Evolutionary conservation across 53 echinoderm and acorn worm species (phyloP), one percentile per base, ranked within the genome.

Genomic region (Luidia sarsii): DNA sequence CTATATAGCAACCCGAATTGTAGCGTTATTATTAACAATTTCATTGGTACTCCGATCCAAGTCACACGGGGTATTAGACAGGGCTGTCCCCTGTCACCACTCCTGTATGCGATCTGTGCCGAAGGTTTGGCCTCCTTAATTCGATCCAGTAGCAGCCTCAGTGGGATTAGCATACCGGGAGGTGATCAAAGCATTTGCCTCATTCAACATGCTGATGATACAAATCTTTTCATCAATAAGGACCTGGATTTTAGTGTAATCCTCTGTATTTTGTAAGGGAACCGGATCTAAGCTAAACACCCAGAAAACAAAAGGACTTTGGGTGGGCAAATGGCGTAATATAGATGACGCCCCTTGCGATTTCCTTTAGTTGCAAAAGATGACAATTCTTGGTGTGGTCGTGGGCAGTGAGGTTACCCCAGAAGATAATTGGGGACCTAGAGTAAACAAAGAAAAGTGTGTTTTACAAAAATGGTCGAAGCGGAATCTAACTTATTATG

Each of bases 51-150:
- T 22, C 69, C 69, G 3, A 30, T 69, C 27, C 49, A 7, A 32
- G 48, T 69, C 5, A 69, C 50, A 2, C 22, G 69, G 28, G 70
- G 52, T 5, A 70, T 70, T 20, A 49, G 52, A 70, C 70, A 51
- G 28, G 70, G 70, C 1, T 70, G 70, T 33, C 70, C 64, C 0
- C 22, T 70, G 33, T 70, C 70, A 6, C 50, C 70, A 0, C 33
- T 70, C 13, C 33, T 70, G 52, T 70, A 51, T 21, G 18, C 70
- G 5, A 51, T 70, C 18, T 64, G 64, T 38, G 64, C 64, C 0
- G 64, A 64, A 21, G 64, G 70, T 31, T 20, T 70, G n/a, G 52
- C 52, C 1, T 22, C 25, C 33, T 31, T 70, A 0, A 11, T 70
- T 27, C 43, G 70, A 50, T 24, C 5, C 25, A 70, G 51, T n/a